These are phyloP conservation scores for Melanogrammus aeglefinus DNA, from an alignment of 2,797 vertebrate species.

Conservation along the genomic window DNA sequence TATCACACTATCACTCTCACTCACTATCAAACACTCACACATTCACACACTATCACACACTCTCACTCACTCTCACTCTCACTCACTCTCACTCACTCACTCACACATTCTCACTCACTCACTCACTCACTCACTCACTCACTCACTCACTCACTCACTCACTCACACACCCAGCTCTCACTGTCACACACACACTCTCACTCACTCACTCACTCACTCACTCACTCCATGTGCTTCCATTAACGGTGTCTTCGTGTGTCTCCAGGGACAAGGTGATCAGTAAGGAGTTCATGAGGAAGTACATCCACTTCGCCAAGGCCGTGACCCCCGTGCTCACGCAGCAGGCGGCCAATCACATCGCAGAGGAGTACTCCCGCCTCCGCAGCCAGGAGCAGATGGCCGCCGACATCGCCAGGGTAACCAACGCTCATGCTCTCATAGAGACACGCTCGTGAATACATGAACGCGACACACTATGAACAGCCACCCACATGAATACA, in stretches of 20 bases:
- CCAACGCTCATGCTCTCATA: constrained; percentile 25
- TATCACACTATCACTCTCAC: background rate
- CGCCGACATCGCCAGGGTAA: constrained; percentile 87
- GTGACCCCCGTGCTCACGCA: constrained; percentile 86
- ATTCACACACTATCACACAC: no score
- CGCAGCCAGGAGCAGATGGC: constrained; percentile 87
- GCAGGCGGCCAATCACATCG: constrained; percentile 88
- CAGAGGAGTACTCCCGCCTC: constrained; percentile 90
- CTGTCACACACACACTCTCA: no score
- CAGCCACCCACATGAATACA: background rate
- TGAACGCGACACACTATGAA: no score
- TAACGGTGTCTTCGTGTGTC: background rate
- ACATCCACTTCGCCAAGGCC: constrained; percentile 92
- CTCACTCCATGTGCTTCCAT: no score
- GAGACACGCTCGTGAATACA: background rate
- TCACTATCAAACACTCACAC: background rate
- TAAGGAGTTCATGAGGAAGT: constrained; percentile 96
- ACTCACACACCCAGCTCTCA: no score
- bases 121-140: no score
- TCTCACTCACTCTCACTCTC: no score
- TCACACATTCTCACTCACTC: no score
- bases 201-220: no score
- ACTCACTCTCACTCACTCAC: no score
- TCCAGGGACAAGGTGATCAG: constrained; percentile 87
- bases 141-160: no score